Evolutionary conservation across 2,113 vertebrate species (phyloP).

Genomic region (Garra rufa): DNA sequence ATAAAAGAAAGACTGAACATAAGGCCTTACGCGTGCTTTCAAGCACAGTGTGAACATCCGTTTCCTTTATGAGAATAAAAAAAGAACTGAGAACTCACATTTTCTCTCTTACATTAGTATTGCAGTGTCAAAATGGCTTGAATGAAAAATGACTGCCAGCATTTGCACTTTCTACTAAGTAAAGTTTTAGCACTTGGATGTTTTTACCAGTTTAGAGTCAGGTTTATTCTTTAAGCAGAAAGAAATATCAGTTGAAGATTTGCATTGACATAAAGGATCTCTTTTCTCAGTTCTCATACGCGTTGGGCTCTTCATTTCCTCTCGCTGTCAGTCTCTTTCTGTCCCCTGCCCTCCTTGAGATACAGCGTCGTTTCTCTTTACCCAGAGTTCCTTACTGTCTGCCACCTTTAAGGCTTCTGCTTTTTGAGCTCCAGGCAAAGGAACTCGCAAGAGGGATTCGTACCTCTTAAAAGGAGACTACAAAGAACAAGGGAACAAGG

Average conservation of each 20-base stretch:
- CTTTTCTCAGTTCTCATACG: not conserved
- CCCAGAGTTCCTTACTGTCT: constrained; percentile 28
- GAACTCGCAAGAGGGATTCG: constrained; percentile 14
- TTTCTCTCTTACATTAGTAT: not conserved
- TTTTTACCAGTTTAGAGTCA: not conserved
- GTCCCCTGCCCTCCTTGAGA: constrained; percentile 26
- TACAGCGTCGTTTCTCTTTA: not conserved
- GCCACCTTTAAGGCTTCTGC: not conserved
- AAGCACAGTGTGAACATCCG: not conserved
- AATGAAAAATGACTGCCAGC: not conserved
- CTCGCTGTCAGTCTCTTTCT: not conserved
- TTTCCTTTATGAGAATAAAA: constrained; percentile 1
- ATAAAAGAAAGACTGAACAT: not conserved
- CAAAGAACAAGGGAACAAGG: constrained; percentile 36
- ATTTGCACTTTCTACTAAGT: constrained; percentile 1
- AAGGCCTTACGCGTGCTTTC: not conserved
- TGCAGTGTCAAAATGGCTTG: not conserved
- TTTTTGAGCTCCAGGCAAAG: constrained; percentile 32
- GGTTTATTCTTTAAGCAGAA: not conserved
- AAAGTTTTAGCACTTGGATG: not conserved
- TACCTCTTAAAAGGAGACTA: constrained; percentile 38
- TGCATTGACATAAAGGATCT: constrained; percentile 16
- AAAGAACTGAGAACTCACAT: not conserved
- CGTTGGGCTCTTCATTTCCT: constrained; percentile 1
- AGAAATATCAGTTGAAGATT: constrained; percentile 8